A percentile compares a stretch with the other conserved stretches of the same genome.
Conservation (phyloP, 2,888 invertebrate genomes). For the Drosophila seclusa region DNA sequence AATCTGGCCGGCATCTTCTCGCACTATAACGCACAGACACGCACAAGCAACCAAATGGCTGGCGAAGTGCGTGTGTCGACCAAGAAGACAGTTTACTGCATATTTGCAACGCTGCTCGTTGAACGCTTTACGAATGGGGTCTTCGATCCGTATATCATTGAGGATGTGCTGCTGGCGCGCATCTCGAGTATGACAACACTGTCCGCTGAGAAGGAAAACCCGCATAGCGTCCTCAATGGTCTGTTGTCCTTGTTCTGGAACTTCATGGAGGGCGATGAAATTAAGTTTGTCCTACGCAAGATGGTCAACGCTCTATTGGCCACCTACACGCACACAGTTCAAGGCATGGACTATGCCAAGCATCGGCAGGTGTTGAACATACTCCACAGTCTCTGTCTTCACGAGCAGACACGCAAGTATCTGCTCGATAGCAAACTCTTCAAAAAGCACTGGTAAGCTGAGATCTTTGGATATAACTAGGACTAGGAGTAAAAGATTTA, state of each 20-base stretch:
- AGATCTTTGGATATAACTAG: neutral
- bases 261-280: slow-evolving; percentile 83
- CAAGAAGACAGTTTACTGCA: slow-evolving; percentile 86
- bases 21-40: slow-evolving; percentile 68
- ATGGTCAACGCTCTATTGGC: slow-evolving; percentile 79
- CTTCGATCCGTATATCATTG: slow-evolving; percentile 89
- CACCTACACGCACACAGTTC: slow-evolving; percentile 81
- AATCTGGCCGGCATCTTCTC: slow-evolving; percentile 82
- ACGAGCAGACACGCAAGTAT: slow-evolving; percentile 86
- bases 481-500: neutral
- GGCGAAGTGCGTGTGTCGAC: slow-evolving; percentile 64
- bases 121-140: slow-evolving; percentile 88
- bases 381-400: slow-evolving; percentile 85
- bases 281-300: slow-evolving; percentile 82
- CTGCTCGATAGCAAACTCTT: slow-evolving; percentile 86
- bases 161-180: slow-evolving; percentile 88
- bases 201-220: slow-evolving; percentile 73
- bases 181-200: slow-evolving; percentile 69
- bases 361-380: slow-evolving; percentile 85
- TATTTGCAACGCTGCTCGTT: slow-evolving; percentile 86
- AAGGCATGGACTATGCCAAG: slow-evolving; percentile 81
- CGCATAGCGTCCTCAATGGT: slow-evolving; percentile 79
- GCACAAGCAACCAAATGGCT: slow-evolving; percentile 8
- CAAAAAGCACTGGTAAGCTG: slow-evolving; percentile 85
- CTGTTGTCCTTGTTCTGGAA: slow-evolving; percentile 84